Percentiles rank a stretch among this genome's conserved stretches.
Evolutionary conservation across 2,888 invertebrate species (phyloP).

Genomic region (Pammene fasciana): DNA sequence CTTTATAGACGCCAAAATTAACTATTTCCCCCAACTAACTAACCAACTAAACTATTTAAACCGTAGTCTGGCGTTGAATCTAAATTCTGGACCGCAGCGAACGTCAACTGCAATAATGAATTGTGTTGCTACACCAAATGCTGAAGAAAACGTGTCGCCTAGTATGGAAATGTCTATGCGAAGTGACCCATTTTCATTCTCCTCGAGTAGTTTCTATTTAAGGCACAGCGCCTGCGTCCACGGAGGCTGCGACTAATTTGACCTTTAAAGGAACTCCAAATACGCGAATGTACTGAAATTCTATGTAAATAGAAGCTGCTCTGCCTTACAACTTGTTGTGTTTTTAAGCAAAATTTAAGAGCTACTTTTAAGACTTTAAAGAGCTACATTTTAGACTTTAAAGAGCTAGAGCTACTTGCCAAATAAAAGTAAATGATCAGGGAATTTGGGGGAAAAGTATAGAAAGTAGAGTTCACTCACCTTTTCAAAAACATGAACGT

Average conservation of each 20-base stretch:
- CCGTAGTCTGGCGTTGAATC: not conserved
- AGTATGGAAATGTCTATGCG: no score
- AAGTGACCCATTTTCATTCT: no score
- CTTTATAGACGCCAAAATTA: not conserved
- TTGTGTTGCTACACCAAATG: not conserved
- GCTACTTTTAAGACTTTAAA: no score
- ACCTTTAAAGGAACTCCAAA: constrained; percentile 4
- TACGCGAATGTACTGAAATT: not conserved
- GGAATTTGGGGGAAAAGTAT: no score
- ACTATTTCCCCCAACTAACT: not conserved
- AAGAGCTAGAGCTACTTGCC: no score
- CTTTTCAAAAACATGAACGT: constrained; percentile 1
- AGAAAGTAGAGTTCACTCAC: not conserved
- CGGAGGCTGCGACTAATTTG: constrained; percentile 1
- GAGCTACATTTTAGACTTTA: no score
- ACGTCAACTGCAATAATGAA: constrained; percentile 19
- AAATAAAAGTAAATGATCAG: no score
- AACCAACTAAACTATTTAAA: not conserved
- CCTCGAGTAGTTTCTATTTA: constrained; percentile 18
- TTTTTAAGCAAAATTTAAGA: not conserved
- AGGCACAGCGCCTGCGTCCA: not conserved
- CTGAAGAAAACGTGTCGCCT: no score
- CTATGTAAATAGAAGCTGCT: not conserved
- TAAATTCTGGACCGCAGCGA: not conserved
- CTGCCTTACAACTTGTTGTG: not conserved